A percentile compares a stretch with the other conserved stretches of the same genome.
phyloP scores from a whole-genome alignment of 2,113 vertebrate species.

The Notarius quadriscutis region DNA sequence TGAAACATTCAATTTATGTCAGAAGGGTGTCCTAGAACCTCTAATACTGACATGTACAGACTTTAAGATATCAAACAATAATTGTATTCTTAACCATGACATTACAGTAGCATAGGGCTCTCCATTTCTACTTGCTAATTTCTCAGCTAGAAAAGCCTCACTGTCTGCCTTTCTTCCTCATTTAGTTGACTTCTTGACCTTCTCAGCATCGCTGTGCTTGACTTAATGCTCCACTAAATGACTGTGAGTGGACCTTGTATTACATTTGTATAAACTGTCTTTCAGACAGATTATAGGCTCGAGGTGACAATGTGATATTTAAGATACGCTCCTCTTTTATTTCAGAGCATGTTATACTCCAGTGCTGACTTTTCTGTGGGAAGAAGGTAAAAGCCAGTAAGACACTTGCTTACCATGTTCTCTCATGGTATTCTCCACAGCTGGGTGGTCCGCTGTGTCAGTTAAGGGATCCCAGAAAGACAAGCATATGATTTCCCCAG shows the following conservation, averaged over 20 bases:
- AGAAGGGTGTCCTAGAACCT: too few species aligned
- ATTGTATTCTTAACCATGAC: too few species aligned
- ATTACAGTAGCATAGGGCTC: too few species aligned
- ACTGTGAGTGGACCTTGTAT: conserved; percentile 22
- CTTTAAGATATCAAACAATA: too few species aligned
- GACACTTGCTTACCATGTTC: conserved; percentile 55
- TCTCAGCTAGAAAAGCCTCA: too few species aligned
- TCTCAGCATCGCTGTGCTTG: conserved; percentile 15
- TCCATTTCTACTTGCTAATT: too few species aligned
- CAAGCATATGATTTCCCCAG: conserved; percentile 68
- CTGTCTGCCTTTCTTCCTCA: neutral
- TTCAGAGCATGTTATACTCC: neutral
- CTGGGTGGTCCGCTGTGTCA: conserved; percentile 36
- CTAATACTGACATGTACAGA: too few species aligned
- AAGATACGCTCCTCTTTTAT: neutral
- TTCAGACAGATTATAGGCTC: conserved; percentile 22
- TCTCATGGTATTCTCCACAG: conserved; percentile 45
- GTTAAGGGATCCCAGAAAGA: conserved; percentile 59
- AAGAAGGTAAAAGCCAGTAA: conserved; percentile 27
- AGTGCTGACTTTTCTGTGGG: neutral
- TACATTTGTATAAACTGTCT: conserved; percentile 20
- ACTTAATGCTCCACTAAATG: conserved; percentile 25
- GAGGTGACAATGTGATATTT: conserved; percentile 25
- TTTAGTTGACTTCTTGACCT: conserved; percentile 37
- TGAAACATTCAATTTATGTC: too few species aligned